Base-by-base conservation (phyloP, 2,797 vertebrate species). In the Chromobotia macracanthus region DNA sequence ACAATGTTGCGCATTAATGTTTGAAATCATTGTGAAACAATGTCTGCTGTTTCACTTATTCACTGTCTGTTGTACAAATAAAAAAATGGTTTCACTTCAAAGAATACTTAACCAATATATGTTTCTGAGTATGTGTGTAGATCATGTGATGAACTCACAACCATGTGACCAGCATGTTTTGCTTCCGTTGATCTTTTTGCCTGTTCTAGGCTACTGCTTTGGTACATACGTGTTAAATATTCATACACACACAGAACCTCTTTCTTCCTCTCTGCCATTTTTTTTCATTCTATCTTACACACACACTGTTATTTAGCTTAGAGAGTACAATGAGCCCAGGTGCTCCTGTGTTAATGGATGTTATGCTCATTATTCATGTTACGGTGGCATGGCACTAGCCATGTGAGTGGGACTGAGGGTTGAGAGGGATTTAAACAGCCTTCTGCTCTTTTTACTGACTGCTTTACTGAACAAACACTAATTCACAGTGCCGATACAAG, bases 321-420 rank as follows among this genome's bases (percentile, higher is more conserved):
- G 65, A 73, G 75, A 83, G 76, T 58, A 77, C 51, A 81, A 81
- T 79, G 75, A 63, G 69, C 53, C 28, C 84, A 86, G 85, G 79
- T 86, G 72, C 77, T 86, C 25, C 72, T 35, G 75, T 70, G 81
- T 81, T 83, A 84, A 84, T 81, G 74, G 81, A 81, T 81, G 75
- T 60, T 80, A 60, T 48, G 58, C 72, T 83, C 68, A 76, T 77
- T 53, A 56, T 65, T 84, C 60, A 64, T 81, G 51, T 56, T 67
- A 56, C 28, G 55, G n/a, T n/a, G 51, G 65, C 67, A 53, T 68
- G 53, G 31, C 5, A 82, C 82, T 84, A 80, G 58, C 50, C 23
- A 15, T 72, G 19, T 72, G 70, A 79, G 77, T 75, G 75, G 72
- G 72, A 75, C 35, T 64, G 75, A 55, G 58, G 76, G 58, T 68